Evolutionary conservation across 2,113 vertebrate species (phyloP), one percentile per base, ranked within the genome.

Genomic region (Lepus timidus): DNA sequence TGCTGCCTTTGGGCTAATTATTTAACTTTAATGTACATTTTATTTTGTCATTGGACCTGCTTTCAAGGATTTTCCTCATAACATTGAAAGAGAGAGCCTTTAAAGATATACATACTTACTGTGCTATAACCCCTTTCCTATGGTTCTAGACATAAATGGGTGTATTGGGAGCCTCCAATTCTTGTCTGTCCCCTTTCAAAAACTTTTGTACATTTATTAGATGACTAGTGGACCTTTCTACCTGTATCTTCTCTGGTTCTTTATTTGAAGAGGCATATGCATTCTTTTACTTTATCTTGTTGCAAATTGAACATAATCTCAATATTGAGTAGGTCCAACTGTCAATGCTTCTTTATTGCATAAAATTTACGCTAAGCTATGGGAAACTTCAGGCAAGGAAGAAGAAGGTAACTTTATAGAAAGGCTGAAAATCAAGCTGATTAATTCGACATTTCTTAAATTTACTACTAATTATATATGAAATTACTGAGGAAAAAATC

Each of bases 351-450:
- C 49, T 58, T 91, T 89, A 85, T 31, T 87, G 36, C 31, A 70
- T 62, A 79, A 87, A 65, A 29, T 64, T 90, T 44, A 70, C 33
- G 83, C 10, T 52, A 88, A 84, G 9, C 64, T 33, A 27, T 68
- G 74, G 9, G 51, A 91, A 93, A 65, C 9, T 17, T 1, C 23
- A 91, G 52, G 20, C 16, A 93, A 97, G 86, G 75, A 90, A 65
- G 11, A 90, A 8, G 9, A 23, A 70, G 23, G 10, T 29, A 58
- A 81, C 44, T 80, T 86, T 85, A 33, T n/a, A 3, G 4, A 96
- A 96, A 96, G 33, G 13, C 19, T 94, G 74, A 95, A 96, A 96
- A 91, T 94, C 93, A 96, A 97, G 65, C 74, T 97, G 95, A 95
- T 96, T 94, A 93, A 96, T 95, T 87, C 9, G 0, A 84, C 61